phyloP scores from a whole-genome alignment of 2,797 vertebrate species.

The Cryptoprocta ferox region DNA sequence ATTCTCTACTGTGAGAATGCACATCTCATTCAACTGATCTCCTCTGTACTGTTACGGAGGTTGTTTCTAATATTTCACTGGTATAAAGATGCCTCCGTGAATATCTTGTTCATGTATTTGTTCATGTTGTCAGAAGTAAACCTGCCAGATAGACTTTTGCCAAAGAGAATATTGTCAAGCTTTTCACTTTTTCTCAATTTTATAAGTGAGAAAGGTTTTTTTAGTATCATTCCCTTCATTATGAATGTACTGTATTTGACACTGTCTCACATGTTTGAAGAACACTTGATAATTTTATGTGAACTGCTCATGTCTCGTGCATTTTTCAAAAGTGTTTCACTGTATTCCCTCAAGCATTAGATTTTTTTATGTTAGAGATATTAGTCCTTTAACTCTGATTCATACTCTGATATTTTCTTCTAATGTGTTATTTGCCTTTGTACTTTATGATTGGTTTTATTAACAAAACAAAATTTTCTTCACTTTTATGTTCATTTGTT shows the following conservation, averaged over 20 bases:
- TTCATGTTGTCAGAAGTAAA: not conserved
- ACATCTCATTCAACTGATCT: not conserved
- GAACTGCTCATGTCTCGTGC: not conserved
- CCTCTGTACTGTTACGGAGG: not conserved
- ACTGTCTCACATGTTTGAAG: not conserved
- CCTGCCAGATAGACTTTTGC: not conserved
- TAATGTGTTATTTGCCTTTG: not conserved
- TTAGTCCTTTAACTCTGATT: not conserved
- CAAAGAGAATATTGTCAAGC: not conserved
- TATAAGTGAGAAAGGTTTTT: not conserved
- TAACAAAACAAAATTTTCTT: not conserved
- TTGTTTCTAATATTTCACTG: not conserved
- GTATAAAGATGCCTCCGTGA: not conserved
- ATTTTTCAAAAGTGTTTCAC: not conserved
- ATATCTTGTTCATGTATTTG: not conserved
- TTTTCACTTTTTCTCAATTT: not conserved
- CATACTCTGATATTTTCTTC: conserved; percentile 3
- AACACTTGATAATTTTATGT: not conserved
- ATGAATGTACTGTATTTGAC: not conserved
- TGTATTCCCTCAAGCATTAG: not conserved
- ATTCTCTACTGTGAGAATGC: not conserved
- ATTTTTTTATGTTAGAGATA: not conserved
- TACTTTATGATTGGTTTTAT: not conserved
- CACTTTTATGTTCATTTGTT: not conserved
- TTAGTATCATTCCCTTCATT: not conserved